Conservation (phyloP, 2,888 invertebrate genomes). For the Platycheirus rosarum region DNA sequence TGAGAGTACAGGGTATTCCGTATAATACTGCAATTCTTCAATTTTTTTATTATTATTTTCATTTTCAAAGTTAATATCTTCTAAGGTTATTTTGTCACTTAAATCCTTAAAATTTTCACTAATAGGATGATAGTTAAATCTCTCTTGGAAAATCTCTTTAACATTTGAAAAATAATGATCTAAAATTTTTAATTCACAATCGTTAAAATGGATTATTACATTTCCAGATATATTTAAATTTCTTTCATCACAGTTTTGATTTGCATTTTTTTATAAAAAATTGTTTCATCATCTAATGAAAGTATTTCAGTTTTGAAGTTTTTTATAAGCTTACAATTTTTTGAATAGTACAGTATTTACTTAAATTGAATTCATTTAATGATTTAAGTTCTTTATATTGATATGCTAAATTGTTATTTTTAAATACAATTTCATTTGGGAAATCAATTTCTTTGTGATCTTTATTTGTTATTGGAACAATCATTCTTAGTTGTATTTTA, state of each 20-base stretch:
- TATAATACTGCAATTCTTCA: no score
- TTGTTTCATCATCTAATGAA: no score
- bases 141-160: slow-evolving; percentile 15
- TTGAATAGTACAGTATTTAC: slow-evolving; percentile 5
- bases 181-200: slow-evolving; percentile 19
- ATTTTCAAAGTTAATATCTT: not conserved
- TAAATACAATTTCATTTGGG: slow-evolving; percentile 16
- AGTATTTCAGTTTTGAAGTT: no score
- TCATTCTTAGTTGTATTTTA: slow-evolving; percentile 15
- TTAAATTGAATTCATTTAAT: slow-evolving; percentile 9
- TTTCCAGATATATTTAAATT: no score
- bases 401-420: no score
- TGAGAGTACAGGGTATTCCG: no score
- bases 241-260: no score
- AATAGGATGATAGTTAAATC: slow-evolving; percentile 4
- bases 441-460: slow-evolving; percentile 6
- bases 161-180: no score
- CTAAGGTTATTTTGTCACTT: slow-evolving; percentile 8
- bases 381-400: not conserved
- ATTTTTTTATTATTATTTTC: no score
- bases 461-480: slow-evolving; percentile 9
- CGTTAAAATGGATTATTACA: slow-evolving; percentile 10
- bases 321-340: no score
- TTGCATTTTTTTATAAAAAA: not conserved
- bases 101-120: slow-evolving; percentile 14